A percentile compares a stretch with the other conserved stretches of the same genome.
Evolutionary conservation across 2,113 vertebrate species (phyloP).

Genomic region (Oophaga pumilio): DNA sequence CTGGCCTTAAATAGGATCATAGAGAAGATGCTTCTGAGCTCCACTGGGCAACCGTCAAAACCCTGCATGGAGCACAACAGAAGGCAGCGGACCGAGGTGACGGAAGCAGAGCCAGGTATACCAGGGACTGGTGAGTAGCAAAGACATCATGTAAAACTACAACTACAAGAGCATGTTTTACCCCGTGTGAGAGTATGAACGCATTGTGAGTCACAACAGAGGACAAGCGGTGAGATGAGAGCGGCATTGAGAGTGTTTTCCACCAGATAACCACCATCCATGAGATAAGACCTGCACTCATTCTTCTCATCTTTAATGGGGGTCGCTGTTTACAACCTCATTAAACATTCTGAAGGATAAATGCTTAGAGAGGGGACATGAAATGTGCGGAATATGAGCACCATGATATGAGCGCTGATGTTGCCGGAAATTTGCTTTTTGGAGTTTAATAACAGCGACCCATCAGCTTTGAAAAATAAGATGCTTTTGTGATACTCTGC

Average conservation of each 20-base stretch:
- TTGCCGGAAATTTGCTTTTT: neutral
- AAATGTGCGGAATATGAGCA: neutral
- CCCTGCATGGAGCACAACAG: too few species aligned
- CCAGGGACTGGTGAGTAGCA: too few species aligned
- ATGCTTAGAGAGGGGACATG: neutral
- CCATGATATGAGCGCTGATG: neutral
- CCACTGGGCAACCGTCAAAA: too few species aligned
- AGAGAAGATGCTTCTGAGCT: too few species aligned
- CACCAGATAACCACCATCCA: neutral
- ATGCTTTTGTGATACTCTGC: too few species aligned
- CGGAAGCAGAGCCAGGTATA: too few species aligned
- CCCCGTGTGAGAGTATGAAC: neutral
- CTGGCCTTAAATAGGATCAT: neutral
- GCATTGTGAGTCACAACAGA: neutral
- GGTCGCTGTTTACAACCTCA: constrained; percentile 7
- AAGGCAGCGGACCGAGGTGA: too few species aligned
- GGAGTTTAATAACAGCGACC: too few species aligned
- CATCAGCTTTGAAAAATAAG: too few species aligned
- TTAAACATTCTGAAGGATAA: constrained; percentile 25
- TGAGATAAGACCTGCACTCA: neutral
- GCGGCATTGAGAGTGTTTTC: neutral
- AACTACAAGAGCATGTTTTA: neutral
- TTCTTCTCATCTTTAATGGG: constrained; percentile 1
- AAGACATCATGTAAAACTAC: neutral
- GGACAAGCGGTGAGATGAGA: neutral